Conservation (phyloP, 2,797 vertebrate species). For the Melanotaenia pygmaea region DNA sequence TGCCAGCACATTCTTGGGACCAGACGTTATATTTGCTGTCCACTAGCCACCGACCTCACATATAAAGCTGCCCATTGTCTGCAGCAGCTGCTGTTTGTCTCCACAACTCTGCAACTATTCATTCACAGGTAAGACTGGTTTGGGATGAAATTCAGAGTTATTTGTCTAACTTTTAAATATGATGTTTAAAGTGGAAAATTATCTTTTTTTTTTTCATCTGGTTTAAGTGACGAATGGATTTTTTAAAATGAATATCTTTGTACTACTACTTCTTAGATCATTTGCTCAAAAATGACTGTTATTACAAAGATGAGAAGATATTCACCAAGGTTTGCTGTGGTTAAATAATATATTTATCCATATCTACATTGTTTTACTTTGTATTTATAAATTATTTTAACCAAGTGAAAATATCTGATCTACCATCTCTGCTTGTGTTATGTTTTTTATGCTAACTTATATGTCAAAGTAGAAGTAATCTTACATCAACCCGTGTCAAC, state of each 20-base stretch:
- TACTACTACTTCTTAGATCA: neutral
- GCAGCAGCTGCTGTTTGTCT: conserved; percentile 51
- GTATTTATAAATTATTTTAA: neutral
- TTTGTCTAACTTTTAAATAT: neutral
- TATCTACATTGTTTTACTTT: too few relatives aligned
- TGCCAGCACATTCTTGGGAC: conserved; percentile 79
- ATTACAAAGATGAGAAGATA: neutral
- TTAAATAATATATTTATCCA: neutral
- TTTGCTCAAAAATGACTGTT: neutral
- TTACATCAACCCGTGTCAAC: neutral
- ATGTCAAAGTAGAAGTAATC: neutral
- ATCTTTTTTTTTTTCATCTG: neutral
- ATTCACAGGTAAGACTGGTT: conserved; percentile 70
- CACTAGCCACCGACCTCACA: conserved; percentile 50
- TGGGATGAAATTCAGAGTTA: neutral
- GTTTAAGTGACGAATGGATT: neutral
- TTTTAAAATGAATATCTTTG: neutral
- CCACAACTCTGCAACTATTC: conserved; percentile 32
- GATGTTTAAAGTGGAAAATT: neutral
- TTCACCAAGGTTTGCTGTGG: neutral
- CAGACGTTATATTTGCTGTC: conserved; percentile 77
- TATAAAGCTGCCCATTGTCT: conserved; percentile 79
- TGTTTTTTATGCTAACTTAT: neutral
- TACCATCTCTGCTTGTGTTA: neutral
- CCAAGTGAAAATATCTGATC: neutral